These are phyloP conservation scores for Encarsia formosa DNA, from an alignment of 2,888 invertebrate species.

Conservation along the genomic window DNA sequence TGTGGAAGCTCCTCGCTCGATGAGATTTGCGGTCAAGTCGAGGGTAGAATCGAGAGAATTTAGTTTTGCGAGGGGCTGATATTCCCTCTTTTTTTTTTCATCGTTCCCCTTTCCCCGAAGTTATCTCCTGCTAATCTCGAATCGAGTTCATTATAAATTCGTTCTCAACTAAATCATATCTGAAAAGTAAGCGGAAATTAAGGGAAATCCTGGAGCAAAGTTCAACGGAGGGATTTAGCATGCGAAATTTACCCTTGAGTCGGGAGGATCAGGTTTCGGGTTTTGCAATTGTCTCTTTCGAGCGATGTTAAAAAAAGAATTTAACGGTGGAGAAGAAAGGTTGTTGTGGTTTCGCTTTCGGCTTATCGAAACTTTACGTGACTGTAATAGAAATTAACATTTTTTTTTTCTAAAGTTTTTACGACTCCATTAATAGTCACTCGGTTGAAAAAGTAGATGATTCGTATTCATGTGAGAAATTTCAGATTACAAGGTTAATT, in stretches of 20 bases:
- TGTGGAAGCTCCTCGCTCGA: constrained; percentile 21
- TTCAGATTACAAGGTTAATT: constrained; percentile 3
- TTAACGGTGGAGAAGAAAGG: too few relatives aligned
- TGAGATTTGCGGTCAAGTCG: constrained; percentile 33
- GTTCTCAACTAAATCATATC: constrained; percentile 15
- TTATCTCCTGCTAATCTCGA: constrained; percentile 29
- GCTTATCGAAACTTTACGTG: not conserved
- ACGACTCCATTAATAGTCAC: constrained; percentile 5
- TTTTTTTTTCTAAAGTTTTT: constrained; percentile 8
- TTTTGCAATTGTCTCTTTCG: too few relatives aligned
- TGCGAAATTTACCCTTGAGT: not conserved
- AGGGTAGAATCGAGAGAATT: constrained; percentile 31
- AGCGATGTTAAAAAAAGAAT: not conserved
- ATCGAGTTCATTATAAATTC: not conserved
- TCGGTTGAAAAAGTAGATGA: not conserved
- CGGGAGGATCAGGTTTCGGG: too few relatives aligned
- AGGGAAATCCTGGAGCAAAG: constrained; percentile 18
- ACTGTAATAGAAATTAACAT: not conserved
- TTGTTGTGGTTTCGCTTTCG: too few relatives aligned
- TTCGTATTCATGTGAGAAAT: constrained; percentile 9
- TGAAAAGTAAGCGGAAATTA: constrained; percentile 23
- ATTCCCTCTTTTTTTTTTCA: constrained; percentile 5
- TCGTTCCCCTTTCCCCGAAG: constrained; percentile 8
- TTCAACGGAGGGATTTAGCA: not conserved
- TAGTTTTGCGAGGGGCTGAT: constrained; percentile 28